phyloP scores from a whole-genome alignment of 2,888 invertebrate species.

The Baronia brevicornis region DNA sequence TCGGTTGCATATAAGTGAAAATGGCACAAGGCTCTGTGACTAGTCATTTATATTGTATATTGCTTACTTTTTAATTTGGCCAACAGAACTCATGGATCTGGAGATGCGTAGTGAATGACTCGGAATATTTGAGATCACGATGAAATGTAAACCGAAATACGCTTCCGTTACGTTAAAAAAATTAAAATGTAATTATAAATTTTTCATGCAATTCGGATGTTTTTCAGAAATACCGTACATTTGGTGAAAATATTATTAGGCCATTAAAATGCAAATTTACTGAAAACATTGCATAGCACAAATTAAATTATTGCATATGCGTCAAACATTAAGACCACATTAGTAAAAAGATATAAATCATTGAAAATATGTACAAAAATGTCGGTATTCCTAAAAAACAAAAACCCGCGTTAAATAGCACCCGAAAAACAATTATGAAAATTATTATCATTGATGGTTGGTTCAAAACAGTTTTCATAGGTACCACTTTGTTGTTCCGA shows the following conservation, averaged over 20 bases:
- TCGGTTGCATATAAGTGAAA: no score
- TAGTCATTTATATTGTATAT: constrained; percentile 29
- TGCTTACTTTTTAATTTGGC: constrained; percentile 9
- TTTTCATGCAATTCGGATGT: constrained; percentile 17
- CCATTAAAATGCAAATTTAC: constrained; percentile 35
- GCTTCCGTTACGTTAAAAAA: constrained; percentile 4
- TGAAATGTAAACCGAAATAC: constrained; percentile 14
- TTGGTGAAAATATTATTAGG: constrained; percentile 34
- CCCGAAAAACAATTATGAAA: constrained; percentile 37
- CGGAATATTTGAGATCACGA: constrained; percentile 68
- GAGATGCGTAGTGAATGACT: constrained; percentile 60
- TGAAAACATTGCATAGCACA: no score
- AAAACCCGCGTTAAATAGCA: constrained; percentile 36
- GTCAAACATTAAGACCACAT: not conserved
- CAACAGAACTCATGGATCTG: constrained; percentile 21
- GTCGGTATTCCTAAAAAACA: constrained; percentile 39
- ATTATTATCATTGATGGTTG: constrained; percentile 18
- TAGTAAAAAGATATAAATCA: constrained; percentile 7
- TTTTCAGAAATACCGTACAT: constrained; percentile 44
- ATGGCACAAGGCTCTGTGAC: constrained; percentile 50
- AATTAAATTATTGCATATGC: no score
- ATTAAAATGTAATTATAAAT: constrained; percentile 11
- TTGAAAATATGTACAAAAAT: constrained; percentile 35
- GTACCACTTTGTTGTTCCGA: constrained; percentile 44
- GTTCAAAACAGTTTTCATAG: constrained; percentile 25